Percentiles rank a stretch among this genome's conserved stretches.
These are phyloP conservation scores for Lasioglossum figueresi DNA, from an alignment of 2,888 invertebrate genomes.

Conservation along the genomic window DNA sequence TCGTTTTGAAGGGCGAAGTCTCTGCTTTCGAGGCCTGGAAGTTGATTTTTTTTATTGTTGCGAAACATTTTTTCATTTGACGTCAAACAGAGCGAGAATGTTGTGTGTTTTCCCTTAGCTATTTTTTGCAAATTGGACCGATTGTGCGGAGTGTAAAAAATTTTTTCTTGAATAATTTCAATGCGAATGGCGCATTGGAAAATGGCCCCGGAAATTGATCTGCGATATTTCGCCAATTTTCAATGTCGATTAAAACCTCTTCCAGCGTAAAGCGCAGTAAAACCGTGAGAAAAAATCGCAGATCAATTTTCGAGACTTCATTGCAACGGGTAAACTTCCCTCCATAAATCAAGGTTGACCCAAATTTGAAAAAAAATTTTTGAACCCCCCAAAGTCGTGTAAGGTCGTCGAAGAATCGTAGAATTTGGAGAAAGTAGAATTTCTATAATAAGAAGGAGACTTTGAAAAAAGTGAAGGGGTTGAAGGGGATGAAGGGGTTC, in stretches of 20 bases:
- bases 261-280: neutral
- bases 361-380: neutral
- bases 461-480: neutral
- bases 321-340: neutral
- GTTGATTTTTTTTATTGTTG: neutral
- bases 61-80: neutral
- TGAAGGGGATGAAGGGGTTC: neutral
- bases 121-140: no score
- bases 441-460: neutral
- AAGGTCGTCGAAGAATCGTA: no score
- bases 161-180: no score
- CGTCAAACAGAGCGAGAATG: neutral
- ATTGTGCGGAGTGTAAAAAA: no score
- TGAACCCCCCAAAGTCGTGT: neutral
- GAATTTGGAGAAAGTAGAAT: neutral
- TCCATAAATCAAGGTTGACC: accelerated
- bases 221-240: neutral
- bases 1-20: no score
- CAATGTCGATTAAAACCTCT: neutral
- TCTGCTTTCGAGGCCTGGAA: neutral
- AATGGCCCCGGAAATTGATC: no score
- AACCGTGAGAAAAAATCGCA: neutral
- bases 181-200: no score
- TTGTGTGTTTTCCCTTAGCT: no score
- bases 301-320: neutral